Percentiles rank a stretch among this genome's conserved stretches.
These are phyloP conservation scores for Limnephilus lunatus DNA, from an alignment of 2,888 invertebrate species.

Conservation along the genomic window DNA sequence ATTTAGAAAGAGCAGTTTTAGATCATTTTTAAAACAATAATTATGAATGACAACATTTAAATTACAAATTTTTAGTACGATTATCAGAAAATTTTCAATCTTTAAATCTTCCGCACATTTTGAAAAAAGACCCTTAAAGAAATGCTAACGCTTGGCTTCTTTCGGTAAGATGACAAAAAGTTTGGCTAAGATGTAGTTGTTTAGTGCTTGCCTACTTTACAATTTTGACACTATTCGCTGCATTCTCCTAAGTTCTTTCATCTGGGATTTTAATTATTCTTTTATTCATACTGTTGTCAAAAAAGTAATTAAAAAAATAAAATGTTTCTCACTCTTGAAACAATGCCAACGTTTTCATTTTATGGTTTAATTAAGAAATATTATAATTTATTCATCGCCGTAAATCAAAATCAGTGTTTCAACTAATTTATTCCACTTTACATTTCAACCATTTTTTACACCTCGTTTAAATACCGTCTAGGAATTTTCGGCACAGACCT, in stretches of 20 bases:
- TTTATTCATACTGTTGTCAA: not conserved
- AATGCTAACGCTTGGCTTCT: no score
- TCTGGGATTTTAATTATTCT: not conserved
- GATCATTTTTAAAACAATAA: no score
- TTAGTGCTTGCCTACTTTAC: no score
- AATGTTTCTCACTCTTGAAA: not conserved
- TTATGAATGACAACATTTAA: no score
- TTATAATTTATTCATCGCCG: slow-evolving; percentile 3
- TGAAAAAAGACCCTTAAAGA: no score
- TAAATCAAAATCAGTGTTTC: slow-evolving; percentile 2
- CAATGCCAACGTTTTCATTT: not conserved
- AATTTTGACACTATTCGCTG: not conserved
- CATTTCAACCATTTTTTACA: not conserved
- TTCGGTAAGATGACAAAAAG: no score
- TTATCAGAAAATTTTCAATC: no score
- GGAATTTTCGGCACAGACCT: not conserved
- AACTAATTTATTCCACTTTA: not conserved
- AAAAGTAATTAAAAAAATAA: not conserved
- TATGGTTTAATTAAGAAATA: not conserved
- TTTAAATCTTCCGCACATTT: no score
- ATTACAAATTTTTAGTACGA: no score
- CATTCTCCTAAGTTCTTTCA: not conserved
- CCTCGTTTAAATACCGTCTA: not conserved
- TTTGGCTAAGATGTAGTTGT: no score
- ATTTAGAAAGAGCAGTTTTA: no score